Evolutionary conservation across 2,888 invertebrate species (phyloP).

Genomic region (Drosophila trichaetosa): DNA sequence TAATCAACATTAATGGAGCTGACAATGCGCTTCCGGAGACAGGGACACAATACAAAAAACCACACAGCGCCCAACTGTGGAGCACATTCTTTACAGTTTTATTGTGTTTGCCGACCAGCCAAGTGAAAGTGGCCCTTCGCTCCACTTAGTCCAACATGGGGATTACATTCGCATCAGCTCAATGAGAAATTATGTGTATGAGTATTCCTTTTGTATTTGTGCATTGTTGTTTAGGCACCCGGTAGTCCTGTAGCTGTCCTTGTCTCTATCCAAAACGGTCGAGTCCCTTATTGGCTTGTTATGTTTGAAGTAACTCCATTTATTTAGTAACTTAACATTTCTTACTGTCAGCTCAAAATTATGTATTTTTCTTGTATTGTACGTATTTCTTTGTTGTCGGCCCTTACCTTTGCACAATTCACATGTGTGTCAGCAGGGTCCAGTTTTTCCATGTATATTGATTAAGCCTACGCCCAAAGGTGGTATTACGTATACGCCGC

Average conservation of each 20-base stretch:
- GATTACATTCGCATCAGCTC: slow-evolving; percentile 75
- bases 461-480: slow-evolving; percentile 45
- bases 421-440: slow-evolving; percentile 8
- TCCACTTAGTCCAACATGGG: slow-evolving; percentile 55
- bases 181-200: slow-evolving; percentile 70
- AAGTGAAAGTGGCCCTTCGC: slow-evolving; percentile 55
- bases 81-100: slow-evolving; percentile 28
- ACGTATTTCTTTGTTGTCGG: neutral
- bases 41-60: slow-evolving; percentile 43
- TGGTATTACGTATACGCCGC: slow-evolving; percentile 53
- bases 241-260: neutral
- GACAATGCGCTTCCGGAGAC: slow-evolving; percentile 72
- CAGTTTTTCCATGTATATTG: slow-evolving; percentile 23
- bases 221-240: slow-evolving; percentile 19
- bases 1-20: slow-evolving; percentile 79
- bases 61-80: slow-evolving; percentile 12
- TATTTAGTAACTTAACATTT: neutral
- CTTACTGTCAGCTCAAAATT: slow-evolving; percentile 2
- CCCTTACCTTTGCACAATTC: neutral
- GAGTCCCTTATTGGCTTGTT: slow-evolving; percentile 38
- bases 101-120: slow-evolving; percentile 65
- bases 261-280: slow-evolving; percentile 18
- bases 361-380: neutral
- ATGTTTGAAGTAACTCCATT: slow-evolving; percentile 17
- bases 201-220: slow-evolving; percentile 21